phyloP scores from a whole-genome alignment of 2,797 vertebrate species.

The Tympanoctomys barrerae region DNA sequence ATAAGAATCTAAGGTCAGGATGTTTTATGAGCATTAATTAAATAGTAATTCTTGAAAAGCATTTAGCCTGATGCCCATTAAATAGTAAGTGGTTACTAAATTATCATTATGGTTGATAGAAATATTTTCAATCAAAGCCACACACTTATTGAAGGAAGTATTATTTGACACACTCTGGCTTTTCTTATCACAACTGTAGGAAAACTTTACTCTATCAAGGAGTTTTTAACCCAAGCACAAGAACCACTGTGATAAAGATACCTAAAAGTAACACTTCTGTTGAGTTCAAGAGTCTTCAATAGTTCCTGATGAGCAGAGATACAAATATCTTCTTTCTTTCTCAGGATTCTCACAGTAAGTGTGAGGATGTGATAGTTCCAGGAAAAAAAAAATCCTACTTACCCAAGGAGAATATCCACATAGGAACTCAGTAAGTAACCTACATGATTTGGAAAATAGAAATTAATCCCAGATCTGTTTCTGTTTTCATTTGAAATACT shows the following conservation, averaged over 20 bases:
- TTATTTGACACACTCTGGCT: not conserved
- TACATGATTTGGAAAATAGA: conserved; percentile 12
- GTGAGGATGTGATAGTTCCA: not conserved
- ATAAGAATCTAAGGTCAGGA: not conserved
- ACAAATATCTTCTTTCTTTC: not conserved
- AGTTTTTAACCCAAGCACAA: conserved; percentile 42
- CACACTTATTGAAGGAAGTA: not conserved
- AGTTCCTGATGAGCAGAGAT: not conserved
- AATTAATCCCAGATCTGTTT: not conserved
- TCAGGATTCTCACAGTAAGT: not conserved
- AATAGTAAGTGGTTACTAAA: conserved; percentile 37
- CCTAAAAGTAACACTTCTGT: not conserved
- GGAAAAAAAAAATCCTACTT: not conserved
- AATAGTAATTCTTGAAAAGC: conserved; percentile 7
- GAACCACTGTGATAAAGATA: conserved; percentile 5
- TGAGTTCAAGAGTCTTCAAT: not conserved
- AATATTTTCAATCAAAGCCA: conserved; percentile 39
- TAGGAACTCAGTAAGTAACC: not conserved
- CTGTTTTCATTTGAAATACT: conserved; percentile 48
- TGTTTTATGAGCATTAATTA: conserved; percentile 46
- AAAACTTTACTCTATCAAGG: conserved; percentile 45
- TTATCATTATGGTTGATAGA: not conserved
- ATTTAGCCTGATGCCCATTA: not conserved
- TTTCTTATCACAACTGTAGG: conserved; percentile 11
- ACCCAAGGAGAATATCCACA: not conserved